A percentile compares a stretch with the other conserved stretches of the same genome.
Evolutionary conservation across 2,888 invertebrate species (phyloP).

Genomic region (Limnephilus marmoratus): DNA sequence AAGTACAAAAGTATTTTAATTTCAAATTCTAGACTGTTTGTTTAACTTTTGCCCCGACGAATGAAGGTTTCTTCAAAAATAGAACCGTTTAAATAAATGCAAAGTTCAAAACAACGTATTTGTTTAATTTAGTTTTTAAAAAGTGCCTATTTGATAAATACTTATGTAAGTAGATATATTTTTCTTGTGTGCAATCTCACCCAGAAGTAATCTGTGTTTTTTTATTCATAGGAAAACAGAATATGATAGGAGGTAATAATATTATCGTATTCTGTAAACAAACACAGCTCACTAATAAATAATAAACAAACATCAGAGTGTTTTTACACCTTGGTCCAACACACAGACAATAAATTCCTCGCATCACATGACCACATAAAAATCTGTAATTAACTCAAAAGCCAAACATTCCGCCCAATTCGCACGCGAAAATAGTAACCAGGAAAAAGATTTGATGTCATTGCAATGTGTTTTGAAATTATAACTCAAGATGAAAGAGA

Average conservation of each 20-base stretch:
- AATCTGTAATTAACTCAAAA: slow-evolving; percentile 13
- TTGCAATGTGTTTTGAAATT: not conserved
- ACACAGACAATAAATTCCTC: slow-evolving; percentile 25
- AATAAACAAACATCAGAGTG: not conserved
- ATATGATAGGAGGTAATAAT: not conserved
- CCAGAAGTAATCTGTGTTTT: not conserved
- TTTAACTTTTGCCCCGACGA: no score
- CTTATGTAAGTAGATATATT: no score
- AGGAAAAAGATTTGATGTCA: not conserved
- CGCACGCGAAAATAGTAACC: not conserved
- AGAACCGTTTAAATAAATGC: no score
- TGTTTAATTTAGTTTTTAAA: no score
- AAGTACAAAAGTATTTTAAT: no score
- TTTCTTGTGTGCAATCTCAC: no score
- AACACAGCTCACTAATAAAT: not conserved
- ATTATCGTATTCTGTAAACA: not conserved
- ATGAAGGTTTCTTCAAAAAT: no score
- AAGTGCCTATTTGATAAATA: no score
- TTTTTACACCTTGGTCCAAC: not conserved
- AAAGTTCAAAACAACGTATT: no score
- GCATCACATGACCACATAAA: not conserved
- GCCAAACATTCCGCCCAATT: not conserved
- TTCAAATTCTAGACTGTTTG: no score
- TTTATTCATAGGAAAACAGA: not conserved
- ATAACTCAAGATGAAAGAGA: not conserved